Conservation (phyloP, 2,888 invertebrate genomes). For the Cephus spinipes region DNA sequence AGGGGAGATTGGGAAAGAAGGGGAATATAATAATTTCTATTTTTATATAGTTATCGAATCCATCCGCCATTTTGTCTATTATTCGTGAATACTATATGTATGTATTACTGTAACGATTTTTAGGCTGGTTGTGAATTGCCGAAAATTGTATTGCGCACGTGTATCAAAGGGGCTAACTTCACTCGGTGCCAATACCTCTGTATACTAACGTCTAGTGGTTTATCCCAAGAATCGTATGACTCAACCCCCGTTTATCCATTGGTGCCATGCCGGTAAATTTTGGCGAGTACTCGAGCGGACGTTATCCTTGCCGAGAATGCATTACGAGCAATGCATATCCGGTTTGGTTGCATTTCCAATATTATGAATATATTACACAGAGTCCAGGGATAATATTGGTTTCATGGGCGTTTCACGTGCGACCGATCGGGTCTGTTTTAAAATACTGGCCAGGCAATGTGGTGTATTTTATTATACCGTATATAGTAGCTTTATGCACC, state of each 20-base stretch:
- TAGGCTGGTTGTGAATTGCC: neutral
- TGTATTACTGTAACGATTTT: neutral
- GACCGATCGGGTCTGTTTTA: neutral
- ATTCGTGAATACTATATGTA: neutral
- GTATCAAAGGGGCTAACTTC: neutral
- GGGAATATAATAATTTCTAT: neutral
- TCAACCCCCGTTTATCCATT: neutral
- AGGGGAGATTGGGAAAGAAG: neutral
- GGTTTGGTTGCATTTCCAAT: neutral
- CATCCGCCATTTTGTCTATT: neutral
- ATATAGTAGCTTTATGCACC: neutral
- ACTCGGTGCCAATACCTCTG: neutral
- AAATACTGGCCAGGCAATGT: neutral
- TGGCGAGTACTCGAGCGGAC: neutral
- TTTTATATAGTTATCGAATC: neutral
- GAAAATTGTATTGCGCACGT: neutral
- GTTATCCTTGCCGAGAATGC: neutral
- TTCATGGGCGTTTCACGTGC: neutral
- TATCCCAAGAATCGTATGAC: neutral
- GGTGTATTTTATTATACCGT: conserved; percentile 1
- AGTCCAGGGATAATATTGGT: neutral
- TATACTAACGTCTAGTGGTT: neutral
- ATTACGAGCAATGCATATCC: neutral
- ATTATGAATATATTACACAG: conserved; percentile 3
- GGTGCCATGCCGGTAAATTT: neutral